Evolutionary conservation across 2,797 vertebrate genomes (phyloP).

Genomic region (Lophotriccus pileatus): DNA sequence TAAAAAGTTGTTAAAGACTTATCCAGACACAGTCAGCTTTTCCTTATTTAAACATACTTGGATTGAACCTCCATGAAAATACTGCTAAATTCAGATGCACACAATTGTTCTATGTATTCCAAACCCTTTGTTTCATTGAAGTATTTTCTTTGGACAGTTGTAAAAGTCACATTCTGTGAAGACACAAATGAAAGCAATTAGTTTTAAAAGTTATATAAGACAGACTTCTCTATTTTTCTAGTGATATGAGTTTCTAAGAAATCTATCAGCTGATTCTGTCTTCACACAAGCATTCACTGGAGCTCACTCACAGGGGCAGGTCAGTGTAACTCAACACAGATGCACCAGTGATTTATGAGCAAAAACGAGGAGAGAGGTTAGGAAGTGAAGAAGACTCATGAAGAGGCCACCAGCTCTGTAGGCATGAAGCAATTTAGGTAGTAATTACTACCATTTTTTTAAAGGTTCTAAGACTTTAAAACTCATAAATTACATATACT

Average conservation of each 20-base stretch:
- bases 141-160: constrained; percentile 91
- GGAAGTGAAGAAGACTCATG: not conserved
- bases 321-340: not conserved
- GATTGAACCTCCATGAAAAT: constrained; percentile 93
- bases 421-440: not conserved
- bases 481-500: not conserved
- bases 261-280: not conserved
- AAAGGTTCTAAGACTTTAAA: not conserved
- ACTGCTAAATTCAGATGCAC: constrained; percentile 88
- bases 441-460: not conserved
- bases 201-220: not conserved
- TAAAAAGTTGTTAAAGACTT: not conserved
- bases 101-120: constrained; percentile 93
- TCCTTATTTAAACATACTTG: constrained; percentile 81
- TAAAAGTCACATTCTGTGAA: constrained; percentile 86
- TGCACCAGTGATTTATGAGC: not conserved
- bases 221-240: not conserved
- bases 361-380: not conserved
- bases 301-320: not conserved
- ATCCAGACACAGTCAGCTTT: not conserved
- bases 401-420: not conserved
- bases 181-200: not conserved
- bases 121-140: constrained; percentile 96
- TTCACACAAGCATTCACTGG: not conserved
- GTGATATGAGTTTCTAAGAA: not conserved